phyloP scores from a whole-genome alignment of 2,888 invertebrate species.

The Cataglyphis altisquamis region DNA sequence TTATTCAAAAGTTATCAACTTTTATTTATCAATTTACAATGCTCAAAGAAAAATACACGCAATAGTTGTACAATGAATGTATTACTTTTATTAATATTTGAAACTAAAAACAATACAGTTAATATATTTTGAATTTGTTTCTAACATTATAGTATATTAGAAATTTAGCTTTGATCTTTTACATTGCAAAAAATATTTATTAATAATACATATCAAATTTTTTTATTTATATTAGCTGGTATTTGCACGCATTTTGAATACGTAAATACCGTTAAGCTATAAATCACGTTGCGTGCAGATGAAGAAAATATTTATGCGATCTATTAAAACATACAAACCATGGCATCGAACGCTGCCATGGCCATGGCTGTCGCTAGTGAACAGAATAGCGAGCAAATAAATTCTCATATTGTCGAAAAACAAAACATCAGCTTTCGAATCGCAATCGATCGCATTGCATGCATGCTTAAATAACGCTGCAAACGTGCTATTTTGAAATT shows the following conservation, averaged over 20 bases:
- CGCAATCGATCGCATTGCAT: neutral
- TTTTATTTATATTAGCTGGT: constrained; percentile 20
- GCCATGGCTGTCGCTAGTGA: neutral
- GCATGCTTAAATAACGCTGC: neutral
- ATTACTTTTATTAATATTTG: neutral
- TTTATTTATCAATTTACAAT: neutral
- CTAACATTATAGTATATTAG: neutral
- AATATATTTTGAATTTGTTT: neutral
- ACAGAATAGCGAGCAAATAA: constrained; percentile 24
- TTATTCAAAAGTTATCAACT: neutral
- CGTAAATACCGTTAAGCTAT: constrained; percentile 41
- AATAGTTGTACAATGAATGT: neutral
- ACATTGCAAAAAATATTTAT: neutral
- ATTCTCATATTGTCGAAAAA: constrained; percentile 45
- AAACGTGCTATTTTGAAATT: neutral
- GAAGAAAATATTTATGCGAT: constrained; percentile 49
- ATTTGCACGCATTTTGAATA: constrained; percentile 36
- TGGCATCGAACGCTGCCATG: constrained; percentile 2
- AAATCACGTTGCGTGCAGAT: constrained; percentile 33
- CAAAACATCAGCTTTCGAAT: constrained; percentile 27
- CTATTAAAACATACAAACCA: constrained; percentile 46
- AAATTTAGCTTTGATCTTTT: neutral
- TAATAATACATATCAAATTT: neutral
- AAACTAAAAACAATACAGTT: neutral
- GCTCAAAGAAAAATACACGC: neutral